These are phyloP conservation scores for Zele albiditarsus DNA, from an alignment of 2,888 invertebrate genomes.

Conservation along the genomic window DNA sequence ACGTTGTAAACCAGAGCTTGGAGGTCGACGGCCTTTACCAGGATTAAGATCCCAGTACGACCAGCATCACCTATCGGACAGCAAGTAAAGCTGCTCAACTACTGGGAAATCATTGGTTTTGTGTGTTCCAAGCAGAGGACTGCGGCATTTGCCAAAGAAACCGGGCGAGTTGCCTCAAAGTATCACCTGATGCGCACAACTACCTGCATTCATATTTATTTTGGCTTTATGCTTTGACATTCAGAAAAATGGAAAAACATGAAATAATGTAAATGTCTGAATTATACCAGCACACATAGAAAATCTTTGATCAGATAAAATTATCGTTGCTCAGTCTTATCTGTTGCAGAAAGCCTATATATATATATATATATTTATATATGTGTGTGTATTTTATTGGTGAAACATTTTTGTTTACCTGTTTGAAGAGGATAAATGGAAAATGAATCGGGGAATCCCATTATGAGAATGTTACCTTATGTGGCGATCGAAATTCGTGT, in stretches of 20 bases:
- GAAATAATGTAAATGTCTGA: no score
- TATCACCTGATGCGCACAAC: not conserved
- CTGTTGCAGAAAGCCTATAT: no score
- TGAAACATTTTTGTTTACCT: not conserved
- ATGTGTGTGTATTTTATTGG: not conserved
- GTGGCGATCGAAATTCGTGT: constrained; percentile 69
- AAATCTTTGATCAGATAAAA: no score
- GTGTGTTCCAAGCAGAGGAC: constrained; percentile 55
- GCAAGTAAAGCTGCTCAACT: constrained; percentile 37
- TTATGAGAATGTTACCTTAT: constrained; percentile 55
- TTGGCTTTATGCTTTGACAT: no score
- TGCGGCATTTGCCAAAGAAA: not conserved
- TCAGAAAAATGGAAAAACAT: no score
- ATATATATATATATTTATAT: no score
- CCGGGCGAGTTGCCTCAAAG: not conserved
- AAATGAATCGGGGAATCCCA: not conserved
- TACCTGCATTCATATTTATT: no score
- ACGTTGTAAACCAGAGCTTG: constrained; percentile 21
- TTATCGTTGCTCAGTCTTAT: no score
- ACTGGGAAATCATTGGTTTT: not conserved
- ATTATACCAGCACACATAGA: no score
- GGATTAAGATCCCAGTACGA: constrained; percentile 60
- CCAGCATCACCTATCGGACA: constrained; percentile 70
- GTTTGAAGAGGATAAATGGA: not conserved
- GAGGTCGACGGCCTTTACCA: constrained; percentile 68